Base-by-base conservation (phyloP, 2,888 invertebrate genomes). In the Myathropa florea region DNA sequence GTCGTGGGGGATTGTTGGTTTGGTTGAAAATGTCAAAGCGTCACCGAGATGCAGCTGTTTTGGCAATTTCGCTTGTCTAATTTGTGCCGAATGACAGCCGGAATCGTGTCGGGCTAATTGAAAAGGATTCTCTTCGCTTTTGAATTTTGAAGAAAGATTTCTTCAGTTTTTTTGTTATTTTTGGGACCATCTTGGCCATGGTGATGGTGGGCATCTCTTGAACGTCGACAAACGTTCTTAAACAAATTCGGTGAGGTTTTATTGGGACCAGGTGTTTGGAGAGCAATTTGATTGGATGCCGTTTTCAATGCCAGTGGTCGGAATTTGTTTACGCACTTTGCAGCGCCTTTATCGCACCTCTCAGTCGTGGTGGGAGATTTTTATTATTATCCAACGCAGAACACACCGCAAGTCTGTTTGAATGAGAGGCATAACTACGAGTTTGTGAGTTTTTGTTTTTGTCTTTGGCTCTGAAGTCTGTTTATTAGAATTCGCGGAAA, bases 51-150 rank as follows among this genome's bases (percentile, higher is more conserved):
- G 85, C 82, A 82, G 85, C 85, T 85, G 85, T 46, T 72, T 36
- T n/a, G n/a, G 7, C 53, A 23, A 30, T 3, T 68, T 39, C 61
- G 75, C 57, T 3, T 59, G 55, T 28, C 24, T 64, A 68, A 82
- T 77, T 73, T 77, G 57, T 60, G 63, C 61, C 14, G 23, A 77
- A 72, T 72, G 84, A 76, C 84, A 77, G 57, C 33, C 24, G 14
- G 60, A 60, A 65, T 81, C 65, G 76, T 68, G 81, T 68, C 10
- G n/a, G 57, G 59, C 60, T 77, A 85, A 85, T 82, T 85, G 77
- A 85, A 85, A 18, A 65, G 64, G 61, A 77, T 72, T 77, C 33
- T 61, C 67, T 61, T 60, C 46, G 71, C 65, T 39, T n/a, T 64
- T n/a, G n/a, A n/a, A n/a, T n/a, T n/a, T n/a, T n/a, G n/a, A n/a